Evolutionary conservation across 2,797 vertebrate genomes (phyloP).

Genomic region (Pangasius larnaudii): DNA sequence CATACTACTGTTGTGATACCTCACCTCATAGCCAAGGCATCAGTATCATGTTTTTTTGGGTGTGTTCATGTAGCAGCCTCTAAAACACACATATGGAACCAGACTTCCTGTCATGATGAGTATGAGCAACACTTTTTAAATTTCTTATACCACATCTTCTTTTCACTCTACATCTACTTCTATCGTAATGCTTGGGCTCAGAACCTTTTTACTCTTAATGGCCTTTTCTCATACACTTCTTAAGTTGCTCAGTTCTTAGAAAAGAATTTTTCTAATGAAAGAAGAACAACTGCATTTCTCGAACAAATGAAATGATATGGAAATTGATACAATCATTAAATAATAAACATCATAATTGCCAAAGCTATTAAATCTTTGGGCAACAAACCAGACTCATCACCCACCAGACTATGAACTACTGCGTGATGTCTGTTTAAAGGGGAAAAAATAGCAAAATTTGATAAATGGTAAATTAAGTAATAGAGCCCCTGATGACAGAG

Average conservation of each 20-base stretch:
- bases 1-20: constrained; percentile 37
- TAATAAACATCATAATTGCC: background rate
- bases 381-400: background rate
- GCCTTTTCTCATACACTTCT: background rate
- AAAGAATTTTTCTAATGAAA: background rate
- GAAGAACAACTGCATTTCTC: background rate
- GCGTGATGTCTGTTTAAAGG: background rate
- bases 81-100: background rate
- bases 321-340: background rate
- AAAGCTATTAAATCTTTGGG: background rate
- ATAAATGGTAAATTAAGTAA: background rate
- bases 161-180: background rate
- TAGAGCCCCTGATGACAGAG: background rate
- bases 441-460: background rate
- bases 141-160: background rate
- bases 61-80: constrained; percentile 20
- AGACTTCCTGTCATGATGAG: background rate
- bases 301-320: background rate
- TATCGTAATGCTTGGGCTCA: background rate
- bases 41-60: constrained; percentile 25
- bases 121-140: background rate
- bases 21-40: constrained; percentile 27
- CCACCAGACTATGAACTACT: background rate
- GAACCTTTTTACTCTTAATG: background rate
- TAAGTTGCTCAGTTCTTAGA: background rate